Percentiles rank a stretch among this genome's conserved stretches.
Conservation (phyloP, 2,888 invertebrate species). For the Xanthorhoe designata region DNA sequence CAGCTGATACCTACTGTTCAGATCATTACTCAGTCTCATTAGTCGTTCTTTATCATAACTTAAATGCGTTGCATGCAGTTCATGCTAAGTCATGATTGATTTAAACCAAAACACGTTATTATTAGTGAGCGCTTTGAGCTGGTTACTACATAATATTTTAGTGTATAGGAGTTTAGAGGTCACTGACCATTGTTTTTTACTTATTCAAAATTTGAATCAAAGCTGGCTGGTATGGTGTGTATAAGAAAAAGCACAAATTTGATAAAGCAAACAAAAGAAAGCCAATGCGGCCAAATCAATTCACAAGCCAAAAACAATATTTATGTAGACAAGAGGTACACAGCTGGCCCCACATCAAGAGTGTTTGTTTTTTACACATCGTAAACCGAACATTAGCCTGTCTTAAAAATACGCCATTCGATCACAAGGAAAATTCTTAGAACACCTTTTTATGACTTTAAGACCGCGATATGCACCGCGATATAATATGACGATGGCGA, state of each 20-base stretch:
- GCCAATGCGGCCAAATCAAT: constrained; percentile 8
- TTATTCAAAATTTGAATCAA: not conserved
- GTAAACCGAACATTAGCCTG: constrained; percentile 72
- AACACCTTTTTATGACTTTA: constrained; percentile 47
- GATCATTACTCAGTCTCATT: too few relatives aligned
- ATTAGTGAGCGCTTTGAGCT: not conserved
- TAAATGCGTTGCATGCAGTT: too few relatives aligned
- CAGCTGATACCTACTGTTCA: too few relatives aligned
- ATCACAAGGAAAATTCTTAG: constrained; percentile 51
- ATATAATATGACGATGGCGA: constrained; percentile 9
- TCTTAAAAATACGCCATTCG: constrained; percentile 57
- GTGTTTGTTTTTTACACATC: constrained; percentile 62
- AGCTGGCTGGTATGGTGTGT: too few relatives aligned
- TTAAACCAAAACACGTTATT: not conserved
- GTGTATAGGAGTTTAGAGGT: not conserved
- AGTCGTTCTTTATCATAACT: too few relatives aligned
- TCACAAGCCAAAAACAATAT: constrained; percentile 31
- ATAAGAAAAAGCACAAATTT: not conserved
- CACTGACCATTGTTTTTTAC: not conserved
- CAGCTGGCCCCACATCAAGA: constrained; percentile 68
- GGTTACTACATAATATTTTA: too few relatives aligned
- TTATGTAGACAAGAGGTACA: constrained; percentile 23
- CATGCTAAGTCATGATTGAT: too few relatives aligned
- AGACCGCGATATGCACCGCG: constrained; percentile 33
- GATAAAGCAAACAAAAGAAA: constrained; percentile 22